Conservation (phyloP, 2,113 vertebrate genomes). For the Calonectris borealis region DNA sequence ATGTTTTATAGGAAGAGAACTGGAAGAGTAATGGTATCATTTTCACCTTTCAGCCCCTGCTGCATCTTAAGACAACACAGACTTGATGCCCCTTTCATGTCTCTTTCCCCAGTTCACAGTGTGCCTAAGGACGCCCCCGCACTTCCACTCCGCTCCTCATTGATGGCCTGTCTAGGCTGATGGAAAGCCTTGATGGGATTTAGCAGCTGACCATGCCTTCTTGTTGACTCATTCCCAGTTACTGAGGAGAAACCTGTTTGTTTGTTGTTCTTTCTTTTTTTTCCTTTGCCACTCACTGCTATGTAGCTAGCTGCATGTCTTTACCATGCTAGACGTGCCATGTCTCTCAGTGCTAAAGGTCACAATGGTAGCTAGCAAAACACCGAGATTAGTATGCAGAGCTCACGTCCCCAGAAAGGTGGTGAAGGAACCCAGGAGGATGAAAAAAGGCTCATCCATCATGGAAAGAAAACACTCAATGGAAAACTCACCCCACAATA, state of each 20-base stretch:
- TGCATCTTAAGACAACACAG: background rate
- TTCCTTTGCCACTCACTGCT: background rate
- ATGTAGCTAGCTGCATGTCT: background rate
- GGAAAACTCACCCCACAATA: background rate
- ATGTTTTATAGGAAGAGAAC: background rate
- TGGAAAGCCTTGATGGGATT: background rate
- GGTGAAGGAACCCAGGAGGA: background rate
- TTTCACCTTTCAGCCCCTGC: background rate
- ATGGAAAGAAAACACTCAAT: background rate
- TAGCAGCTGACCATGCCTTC: background rate
- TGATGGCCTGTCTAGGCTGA: background rate
- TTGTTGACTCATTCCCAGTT: background rate
- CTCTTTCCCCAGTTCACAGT: background rate
- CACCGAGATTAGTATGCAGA: background rate
- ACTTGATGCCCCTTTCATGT: background rate
- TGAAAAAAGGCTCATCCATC: background rate
- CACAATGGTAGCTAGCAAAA: background rate
- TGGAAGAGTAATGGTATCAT: background rate
- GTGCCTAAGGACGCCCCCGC: background rate
- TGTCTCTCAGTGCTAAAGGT: background rate
- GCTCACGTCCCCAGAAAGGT: background rate
- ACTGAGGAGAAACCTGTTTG: background rate
- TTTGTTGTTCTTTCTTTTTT: background rate
- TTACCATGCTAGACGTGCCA: background rate
- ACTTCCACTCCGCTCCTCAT: background rate